Evolutionary conservation across 37 sponge, comb jelly and placozoan genomes (phyloP).

Genomic region (Halichondria panicea): DNA sequence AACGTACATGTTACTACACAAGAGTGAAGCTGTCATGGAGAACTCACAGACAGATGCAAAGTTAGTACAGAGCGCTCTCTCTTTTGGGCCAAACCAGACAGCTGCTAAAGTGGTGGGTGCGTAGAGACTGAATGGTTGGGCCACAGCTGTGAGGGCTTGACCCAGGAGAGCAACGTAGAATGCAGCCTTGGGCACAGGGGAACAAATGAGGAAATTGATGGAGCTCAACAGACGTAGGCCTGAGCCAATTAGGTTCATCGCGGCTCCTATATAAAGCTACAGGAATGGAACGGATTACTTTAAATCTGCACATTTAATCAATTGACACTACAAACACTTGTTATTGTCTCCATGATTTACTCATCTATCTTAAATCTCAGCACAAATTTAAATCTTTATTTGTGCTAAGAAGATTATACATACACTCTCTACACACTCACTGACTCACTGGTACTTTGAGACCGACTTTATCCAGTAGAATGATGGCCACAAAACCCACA

Average conservation of each 20-base stretch:
- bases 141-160: conserved; percentile 66
- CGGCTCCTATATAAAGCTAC: conserved; percentile 59
- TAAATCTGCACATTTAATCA: too few relatives aligned
- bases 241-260: conserved; percentile 60
- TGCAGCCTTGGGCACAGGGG: conserved; percentile 18
- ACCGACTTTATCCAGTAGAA: conserved; percentile 64
- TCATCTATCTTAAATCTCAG: not conserved
- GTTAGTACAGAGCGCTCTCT: conserved; percentile 63
- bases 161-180: conserved; percentile 67
- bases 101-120: conserved; percentile 84
- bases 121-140: conserved; percentile 82
- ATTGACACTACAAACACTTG: not conserved
- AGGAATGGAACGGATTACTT: not conserved
- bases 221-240: conserved; percentile 58
- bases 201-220: conserved; percentile 32
- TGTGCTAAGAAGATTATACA: too few relatives aligned
- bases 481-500: conserved; percentile 72
- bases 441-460: conserved; percentile 72
- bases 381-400: too few relatives aligned
- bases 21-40: too few relatives aligned
- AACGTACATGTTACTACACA: too few relatives aligned
- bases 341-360: not conserved
- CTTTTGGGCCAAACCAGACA: conserved; percentile 85
- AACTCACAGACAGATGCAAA: too few relatives aligned
- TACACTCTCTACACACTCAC: conserved; percentile 15